Evolutionary conservation across 2,888 invertebrate species (phyloP).

Genomic region (Cheilosia vernalis): DNA sequence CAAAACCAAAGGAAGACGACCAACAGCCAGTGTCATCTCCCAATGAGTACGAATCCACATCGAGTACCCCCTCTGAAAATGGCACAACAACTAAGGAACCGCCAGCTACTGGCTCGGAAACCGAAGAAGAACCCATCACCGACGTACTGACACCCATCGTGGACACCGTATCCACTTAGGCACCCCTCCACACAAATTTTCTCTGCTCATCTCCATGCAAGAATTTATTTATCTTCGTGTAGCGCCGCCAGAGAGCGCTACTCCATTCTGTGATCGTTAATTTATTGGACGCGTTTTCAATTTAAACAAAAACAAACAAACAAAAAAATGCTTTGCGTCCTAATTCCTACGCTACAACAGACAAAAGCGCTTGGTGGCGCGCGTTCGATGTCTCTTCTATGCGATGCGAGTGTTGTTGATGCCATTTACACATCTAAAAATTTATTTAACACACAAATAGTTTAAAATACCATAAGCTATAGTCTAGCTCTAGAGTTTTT

Average conservation of each 20-base stretch:
- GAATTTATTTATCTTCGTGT: conserved; percentile 38
- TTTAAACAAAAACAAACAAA: conserved; percentile 8
- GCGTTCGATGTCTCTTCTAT: conserved; percentile 32
- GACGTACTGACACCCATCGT: conserved; percentile 36
- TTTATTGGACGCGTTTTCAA: conserved; percentile 51
- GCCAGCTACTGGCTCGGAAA: conserved; percentile 2
- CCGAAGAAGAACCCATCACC: conserved; percentile 28
- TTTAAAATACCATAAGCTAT: conserved; percentile 35
- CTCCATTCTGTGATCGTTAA: conserved; percentile 72
- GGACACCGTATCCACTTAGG: conserved; percentile 57
- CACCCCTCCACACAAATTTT: conserved; percentile 43
- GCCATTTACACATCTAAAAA: conserved; percentile 49
- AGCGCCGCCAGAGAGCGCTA: conserved; percentile 43
- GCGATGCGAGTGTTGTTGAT: conserved; percentile 35
- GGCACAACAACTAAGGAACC: conserved; percentile 6
- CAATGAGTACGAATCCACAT: not conserved
- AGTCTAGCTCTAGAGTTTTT: conserved; percentile 30
- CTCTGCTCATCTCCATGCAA: conserved; percentile 43
- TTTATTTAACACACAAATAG: conserved; percentile 24
- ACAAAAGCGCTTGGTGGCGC: conserved; percentile 29
- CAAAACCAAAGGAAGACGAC: conserved; percentile 9
- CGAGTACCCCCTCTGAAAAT: not conserved
- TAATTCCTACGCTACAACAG: conserved; percentile 52
- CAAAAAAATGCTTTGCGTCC: conserved; percentile 31
- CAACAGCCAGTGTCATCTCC: not conserved